Base-by-base conservation (phyloP, 2,113 vertebrate genomes). In the Eupsittula cactorum region DNA sequence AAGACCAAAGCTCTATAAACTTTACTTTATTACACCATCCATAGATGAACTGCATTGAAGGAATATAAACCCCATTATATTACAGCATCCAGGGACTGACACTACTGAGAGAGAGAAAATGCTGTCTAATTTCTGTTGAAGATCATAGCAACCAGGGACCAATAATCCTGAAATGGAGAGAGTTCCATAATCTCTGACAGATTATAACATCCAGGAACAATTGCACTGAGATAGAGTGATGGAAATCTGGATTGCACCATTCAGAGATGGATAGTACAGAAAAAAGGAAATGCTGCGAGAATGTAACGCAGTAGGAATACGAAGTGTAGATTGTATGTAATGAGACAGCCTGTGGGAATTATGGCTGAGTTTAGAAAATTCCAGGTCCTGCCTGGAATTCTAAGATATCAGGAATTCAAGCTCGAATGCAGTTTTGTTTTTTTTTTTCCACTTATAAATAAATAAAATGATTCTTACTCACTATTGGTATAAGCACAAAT, bases 1-100 rank as follows among this genome's bases (percentile, higher is more conserved):
- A 96, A 97, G 93, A 98, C 97, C 97, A 97, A 96, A 97, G 91
- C 97, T 97, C 97, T 97, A 97, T 98, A 98, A 98, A 98, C 96
- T 92, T 95, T 91, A 87, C 95, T 98, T 98, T 98, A 98, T 98
- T 95, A 87, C 95, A 62, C 92, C 82, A 84, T 97, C 97, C 95
- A 76, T 94, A 97, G 97, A 97, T 95, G 96, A 97, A 95, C 86
- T 94, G 86, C 95, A 75, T 57, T 63, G 94, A 96, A 97, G 94
- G 97, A 94, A 90, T 96, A 96, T 97, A 98, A 98, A 97, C 96
- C 52, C 93, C 80, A 94, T 96, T 97, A 95, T 86, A 82, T 97
- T 97, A 83, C 71, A 96, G 93, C 77, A 93, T 92, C 93, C 86
- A 82, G 96, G 90, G 96, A 86, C 95, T 82, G 79, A 95, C 80